Evolutionary conservation across 2,113 vertebrate species (phyloP).

Genomic region (Hippocampus zosterae): DNA sequence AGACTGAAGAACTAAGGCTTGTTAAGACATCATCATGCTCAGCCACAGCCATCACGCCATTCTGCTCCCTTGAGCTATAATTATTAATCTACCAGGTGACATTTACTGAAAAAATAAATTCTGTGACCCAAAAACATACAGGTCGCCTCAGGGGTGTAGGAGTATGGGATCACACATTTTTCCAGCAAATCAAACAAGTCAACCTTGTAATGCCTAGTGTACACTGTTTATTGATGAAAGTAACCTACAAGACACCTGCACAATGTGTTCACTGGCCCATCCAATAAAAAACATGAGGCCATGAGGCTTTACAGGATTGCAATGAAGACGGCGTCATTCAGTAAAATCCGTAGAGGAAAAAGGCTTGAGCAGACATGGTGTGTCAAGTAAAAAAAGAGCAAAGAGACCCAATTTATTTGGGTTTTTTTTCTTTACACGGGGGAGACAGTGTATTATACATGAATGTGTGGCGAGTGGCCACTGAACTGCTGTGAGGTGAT

Average conservation of each 20-base stretch:
- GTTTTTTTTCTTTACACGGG: not conserved
- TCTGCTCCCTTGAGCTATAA: not conserved
- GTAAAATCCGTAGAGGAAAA: too few relatives aligned
- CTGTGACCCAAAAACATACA: not conserved
- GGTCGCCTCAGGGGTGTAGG: not conserved
- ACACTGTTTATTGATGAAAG: too few relatives aligned
- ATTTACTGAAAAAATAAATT: not conserved
- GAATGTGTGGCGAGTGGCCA: slow-evolving; percentile 9
- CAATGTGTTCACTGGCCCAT: not conserved
- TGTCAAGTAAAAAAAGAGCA: too few relatives aligned
- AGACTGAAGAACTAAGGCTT: not conserved
- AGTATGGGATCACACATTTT: not conserved
- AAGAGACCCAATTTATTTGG: not conserved
- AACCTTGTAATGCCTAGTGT: not conserved
- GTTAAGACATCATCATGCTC: not conserved
- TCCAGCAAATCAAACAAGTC: not conserved
- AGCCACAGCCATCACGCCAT: not conserved
- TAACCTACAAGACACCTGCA: too few relatives aligned
- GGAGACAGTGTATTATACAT: not conserved
- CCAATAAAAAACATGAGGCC: not conserved
- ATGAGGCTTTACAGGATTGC: not conserved
- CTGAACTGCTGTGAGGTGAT: slow-evolving; percentile 14
- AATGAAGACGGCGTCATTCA: not conserved
- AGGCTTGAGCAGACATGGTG: too few relatives aligned
- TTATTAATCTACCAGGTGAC: not conserved